Conservation (phyloP, 2,113 vertebrate species). For the Corapipo altera region DNA sequence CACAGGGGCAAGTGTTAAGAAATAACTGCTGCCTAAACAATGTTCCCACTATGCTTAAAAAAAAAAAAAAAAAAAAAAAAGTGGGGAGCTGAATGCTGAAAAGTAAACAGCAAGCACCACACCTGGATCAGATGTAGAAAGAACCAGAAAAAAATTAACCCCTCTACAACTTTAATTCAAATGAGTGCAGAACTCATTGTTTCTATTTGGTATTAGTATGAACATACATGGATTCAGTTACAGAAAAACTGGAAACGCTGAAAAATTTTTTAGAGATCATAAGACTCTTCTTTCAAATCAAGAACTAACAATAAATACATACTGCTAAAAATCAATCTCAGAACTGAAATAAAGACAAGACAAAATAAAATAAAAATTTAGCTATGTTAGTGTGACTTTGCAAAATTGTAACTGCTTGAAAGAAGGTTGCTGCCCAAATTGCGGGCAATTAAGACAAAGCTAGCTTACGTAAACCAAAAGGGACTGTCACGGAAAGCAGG, state of each 20-base stretch:
- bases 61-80: background rate
- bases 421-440: no score
- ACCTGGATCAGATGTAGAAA: background rate
- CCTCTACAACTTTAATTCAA: conserved; percentile 36
- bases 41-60: background rate
- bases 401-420: no score
- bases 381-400: no score
- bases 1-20: background rate
- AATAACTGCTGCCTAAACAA: background rate
- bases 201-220: conserved; percentile 70
- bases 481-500: no score
- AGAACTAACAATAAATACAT: conserved; percentile 50
- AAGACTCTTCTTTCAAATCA: conserved; percentile 48
- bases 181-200: conserved; percentile 18
- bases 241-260: conserved; percentile 38
- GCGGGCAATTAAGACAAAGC: no score
- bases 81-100: background rate
- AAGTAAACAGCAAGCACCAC: background rate
- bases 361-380: no score
- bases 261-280: conserved; percentile 29
- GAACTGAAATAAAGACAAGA: background rate
- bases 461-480: no score
- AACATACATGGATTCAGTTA: conserved; percentile 63
- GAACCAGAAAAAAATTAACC: background rate
- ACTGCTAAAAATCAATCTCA: conserved; percentile 25